Conservation (phyloP, 2,797 vertebrate species). For the Galagoides demidoff region DNA sequence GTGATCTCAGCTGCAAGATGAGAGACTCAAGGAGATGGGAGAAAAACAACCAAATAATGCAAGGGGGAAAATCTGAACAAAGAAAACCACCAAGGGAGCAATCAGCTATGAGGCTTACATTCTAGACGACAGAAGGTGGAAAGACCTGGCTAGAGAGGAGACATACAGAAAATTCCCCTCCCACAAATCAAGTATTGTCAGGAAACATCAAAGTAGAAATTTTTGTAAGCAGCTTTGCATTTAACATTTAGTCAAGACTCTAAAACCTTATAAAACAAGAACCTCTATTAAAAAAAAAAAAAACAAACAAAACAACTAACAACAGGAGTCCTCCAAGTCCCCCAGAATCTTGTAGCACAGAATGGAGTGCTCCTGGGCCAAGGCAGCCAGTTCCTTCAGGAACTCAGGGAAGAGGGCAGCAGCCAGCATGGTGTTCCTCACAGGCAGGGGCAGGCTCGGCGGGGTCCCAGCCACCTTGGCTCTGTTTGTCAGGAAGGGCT, state of each 20-base stretch:
- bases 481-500: constrained; percentile 86
- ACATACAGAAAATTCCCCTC: constrained; percentile 55
- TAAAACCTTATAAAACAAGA: constrained; percentile 69
- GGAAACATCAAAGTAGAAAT: constrained; percentile 84
- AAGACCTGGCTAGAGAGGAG: constrained; percentile 72
- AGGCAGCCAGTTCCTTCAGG: constrained; percentile 97
- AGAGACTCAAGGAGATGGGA: not conserved
- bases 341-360: constrained; percentile 92
- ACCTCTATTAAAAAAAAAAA: not conserved
- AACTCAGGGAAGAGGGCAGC: constrained; percentile 97
- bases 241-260: constrained; percentile 81
- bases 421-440: constrained; percentile 93
- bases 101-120: not conserved
- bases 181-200: constrained; percentile 88
- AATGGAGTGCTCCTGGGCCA: constrained; percentile 97
- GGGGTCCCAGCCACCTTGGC: constrained; percentile 87
- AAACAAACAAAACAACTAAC: constrained; percentile 73
- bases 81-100: not conserved
- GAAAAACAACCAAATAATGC: not conserved
- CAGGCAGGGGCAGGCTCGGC: constrained; percentile 89
- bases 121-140: constrained; percentile 48
- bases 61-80: not conserved
- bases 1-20: not conserved
- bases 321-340: constrained; percentile 88
- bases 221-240: constrained; percentile 84